Evolutionary conservation across 1,140 invertebrate species (phyloP).

Genomic region (Brachionus rotundiformis): DNA sequence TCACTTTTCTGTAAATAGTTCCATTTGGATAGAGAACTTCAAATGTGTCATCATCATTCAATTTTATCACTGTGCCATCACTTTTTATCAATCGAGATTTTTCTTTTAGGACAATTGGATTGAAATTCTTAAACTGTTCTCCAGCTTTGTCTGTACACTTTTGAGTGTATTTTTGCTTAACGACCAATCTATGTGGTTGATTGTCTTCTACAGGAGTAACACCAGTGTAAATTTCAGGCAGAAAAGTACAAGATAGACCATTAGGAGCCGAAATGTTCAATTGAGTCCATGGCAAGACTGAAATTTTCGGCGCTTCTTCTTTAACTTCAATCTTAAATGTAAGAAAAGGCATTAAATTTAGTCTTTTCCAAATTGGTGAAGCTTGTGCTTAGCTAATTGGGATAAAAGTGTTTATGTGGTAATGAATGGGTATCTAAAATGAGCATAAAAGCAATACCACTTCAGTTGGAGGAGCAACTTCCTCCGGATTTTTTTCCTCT

Average conservation of each 20-base stretch:
- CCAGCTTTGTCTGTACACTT: slow-evolving; percentile 58
- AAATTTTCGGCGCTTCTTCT: slow-evolving; percentile 51
- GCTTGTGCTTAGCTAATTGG: background rate
- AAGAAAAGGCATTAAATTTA: slow-evolving; percentile 23
- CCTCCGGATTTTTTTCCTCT: slow-evolving; percentile 19
- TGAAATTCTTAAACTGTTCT: slow-evolving; percentile 56
- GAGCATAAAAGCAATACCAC: background rate
- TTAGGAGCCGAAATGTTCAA: slow-evolving; percentile 62
- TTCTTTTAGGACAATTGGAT: slow-evolving; percentile 56
- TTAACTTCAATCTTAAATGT: slow-evolving; percentile 54
- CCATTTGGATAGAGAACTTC: slow-evolving; percentile 62
- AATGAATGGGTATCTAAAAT: background rate
- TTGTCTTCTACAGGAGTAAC: slow-evolving; percentile 57
- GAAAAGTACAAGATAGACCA: slow-evolving; percentile 60
- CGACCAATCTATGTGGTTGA: slow-evolving; percentile 56
- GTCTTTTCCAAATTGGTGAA: background rate
- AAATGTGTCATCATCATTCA: slow-evolving; percentile 59
- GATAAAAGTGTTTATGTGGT: background rate
- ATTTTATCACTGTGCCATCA: slow-evolving; percentile 62
- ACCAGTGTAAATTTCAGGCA: slow-evolving; percentile 59
- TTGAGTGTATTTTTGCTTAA: slow-evolving; percentile 62
- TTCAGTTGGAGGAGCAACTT: background rate
- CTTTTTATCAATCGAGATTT: slow-evolving; percentile 58
- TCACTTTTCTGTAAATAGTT: slow-evolving; percentile 54
- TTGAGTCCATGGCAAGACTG: slow-evolving; percentile 59